These are phyloP conservation scores for Dicentrarchus labrax DNA, from an alignment of 2,113 vertebrate species.

Conservation along the genomic window DNA sequence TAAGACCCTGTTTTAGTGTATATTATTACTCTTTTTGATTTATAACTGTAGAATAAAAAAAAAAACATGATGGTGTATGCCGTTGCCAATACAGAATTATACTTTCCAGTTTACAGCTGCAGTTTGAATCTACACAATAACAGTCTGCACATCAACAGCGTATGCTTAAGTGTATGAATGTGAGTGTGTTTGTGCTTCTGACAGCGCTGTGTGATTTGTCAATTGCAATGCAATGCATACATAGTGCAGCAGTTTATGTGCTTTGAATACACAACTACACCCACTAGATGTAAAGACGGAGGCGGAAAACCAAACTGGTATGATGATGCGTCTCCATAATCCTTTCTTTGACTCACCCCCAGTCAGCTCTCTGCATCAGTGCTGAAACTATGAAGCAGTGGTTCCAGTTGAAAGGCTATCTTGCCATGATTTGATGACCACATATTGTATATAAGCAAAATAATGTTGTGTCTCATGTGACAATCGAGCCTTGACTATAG, in stretches of 20 bases:
- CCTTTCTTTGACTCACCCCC: neutral
- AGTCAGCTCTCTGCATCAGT: neutral
- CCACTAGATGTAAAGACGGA: neutral
- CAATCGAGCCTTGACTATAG: neutral
- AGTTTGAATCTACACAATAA: conserved; percentile 15
- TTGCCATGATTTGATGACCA: neutral
- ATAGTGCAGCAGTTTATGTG: conserved; percentile 20
- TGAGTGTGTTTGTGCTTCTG: conserved; percentile 18
- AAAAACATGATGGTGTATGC: neutral
- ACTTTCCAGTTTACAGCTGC: neutral
- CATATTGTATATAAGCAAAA: neutral
- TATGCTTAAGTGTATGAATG: neutral
- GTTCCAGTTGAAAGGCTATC: neutral
- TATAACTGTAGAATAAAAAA: neutral
- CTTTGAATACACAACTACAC: conserved; percentile 47
- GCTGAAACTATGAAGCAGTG: neutral
- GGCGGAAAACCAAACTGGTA: neutral
- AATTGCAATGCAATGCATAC: conserved; percentile 30
- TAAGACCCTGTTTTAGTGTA: neutral
- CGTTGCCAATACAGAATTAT: neutral
- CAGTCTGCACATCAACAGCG: neutral
- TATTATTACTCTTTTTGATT: neutral
- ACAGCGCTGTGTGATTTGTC: conserved; percentile 17
- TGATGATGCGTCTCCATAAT: neutral
- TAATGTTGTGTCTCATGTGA: neutral